phyloP scores from a whole-genome alignment of 64 coral and sea anemone genomes.

The Pachyseris speciosa region DNA sequence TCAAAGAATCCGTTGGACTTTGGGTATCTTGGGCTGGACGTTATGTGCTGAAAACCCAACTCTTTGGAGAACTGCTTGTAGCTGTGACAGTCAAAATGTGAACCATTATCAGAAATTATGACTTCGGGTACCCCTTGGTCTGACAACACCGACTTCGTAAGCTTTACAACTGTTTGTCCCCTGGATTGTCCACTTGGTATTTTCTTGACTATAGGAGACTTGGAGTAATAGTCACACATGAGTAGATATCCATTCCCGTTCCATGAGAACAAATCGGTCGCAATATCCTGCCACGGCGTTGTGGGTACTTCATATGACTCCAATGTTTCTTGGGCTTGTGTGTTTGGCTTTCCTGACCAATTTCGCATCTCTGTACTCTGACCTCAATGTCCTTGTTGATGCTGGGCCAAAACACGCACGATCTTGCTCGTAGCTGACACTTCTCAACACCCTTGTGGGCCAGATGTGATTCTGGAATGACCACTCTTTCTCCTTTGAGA shows the following conservation, averaged over 20 bases:
- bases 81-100: constrained; percentile 17
- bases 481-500: not conserved
- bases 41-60: not conserved
- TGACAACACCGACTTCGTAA: not conserved
- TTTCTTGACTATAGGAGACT: constrained; percentile 18
- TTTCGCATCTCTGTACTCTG: constrained; percentile 2
- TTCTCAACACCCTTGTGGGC: not conserved
- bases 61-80: constrained; percentile 3
- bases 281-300: not conserved
- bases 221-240: constrained; percentile 16
- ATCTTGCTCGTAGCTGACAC: not conserved
- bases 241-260: not conserved
- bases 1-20: constrained; percentile 24
- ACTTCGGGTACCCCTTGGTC: constrained; percentile 17
- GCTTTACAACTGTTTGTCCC: constrained; percentile 11
- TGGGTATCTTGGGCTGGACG: constrained; percentile 38
- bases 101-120: constrained; percentile 21
- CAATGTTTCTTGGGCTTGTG: not conserved
- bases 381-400: not conserved
- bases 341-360: not conserved
- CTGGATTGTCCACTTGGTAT: constrained; percentile 27
- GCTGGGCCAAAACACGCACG: not conserved
- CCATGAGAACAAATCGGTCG: not conserved
- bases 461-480: not conserved
- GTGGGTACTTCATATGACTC: not conserved